Conservation (phyloP, 2,113 vertebrate genomes). For the Acrocephalus arundinaceus region DNA sequence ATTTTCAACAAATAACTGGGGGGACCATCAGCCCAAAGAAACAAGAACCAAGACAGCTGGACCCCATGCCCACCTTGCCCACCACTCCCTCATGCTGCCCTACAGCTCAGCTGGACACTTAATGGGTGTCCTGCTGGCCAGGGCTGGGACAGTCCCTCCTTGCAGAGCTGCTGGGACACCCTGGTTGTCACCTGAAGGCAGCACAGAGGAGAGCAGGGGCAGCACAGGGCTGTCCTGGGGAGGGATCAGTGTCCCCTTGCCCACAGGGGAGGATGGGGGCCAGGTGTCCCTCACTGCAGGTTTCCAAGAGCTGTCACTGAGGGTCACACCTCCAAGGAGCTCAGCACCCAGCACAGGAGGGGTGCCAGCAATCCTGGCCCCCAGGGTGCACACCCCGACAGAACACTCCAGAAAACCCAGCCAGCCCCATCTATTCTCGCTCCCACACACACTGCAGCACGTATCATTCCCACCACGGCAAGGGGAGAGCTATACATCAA, state of each 20-base stretch:
- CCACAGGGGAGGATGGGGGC: not conserved
- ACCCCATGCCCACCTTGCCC: not conserved
- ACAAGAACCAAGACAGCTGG: not conserved
- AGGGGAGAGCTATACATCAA: constrained; percentile 9
- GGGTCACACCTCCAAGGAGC: not conserved
- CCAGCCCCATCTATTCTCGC: not conserved
- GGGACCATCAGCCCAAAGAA: no score
- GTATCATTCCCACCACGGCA: not conserved
- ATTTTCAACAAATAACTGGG: no score
- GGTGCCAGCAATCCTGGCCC: not conserved
- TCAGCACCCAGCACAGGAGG: not conserved
- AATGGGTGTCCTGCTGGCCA: not conserved
- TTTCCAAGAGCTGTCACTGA: not conserved
- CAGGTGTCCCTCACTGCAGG: rapidly evolving
- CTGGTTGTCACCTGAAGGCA: rapidly evolving
- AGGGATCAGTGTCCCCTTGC: not conserved
- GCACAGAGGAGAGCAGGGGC: not conserved
- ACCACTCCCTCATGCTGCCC: rapidly evolving
- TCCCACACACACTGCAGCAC: not conserved
- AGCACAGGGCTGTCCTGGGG: not conserved
- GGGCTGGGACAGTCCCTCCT: not conserved
- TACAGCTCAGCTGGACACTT: rapidly evolving
- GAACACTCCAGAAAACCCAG: not conserved
- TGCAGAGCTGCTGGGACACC: not conserved
- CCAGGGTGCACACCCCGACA: not conserved